phyloP scores from a whole-genome alignment of 2,888 invertebrate species.

The Amblyjoppa fuscipennis region DNA sequence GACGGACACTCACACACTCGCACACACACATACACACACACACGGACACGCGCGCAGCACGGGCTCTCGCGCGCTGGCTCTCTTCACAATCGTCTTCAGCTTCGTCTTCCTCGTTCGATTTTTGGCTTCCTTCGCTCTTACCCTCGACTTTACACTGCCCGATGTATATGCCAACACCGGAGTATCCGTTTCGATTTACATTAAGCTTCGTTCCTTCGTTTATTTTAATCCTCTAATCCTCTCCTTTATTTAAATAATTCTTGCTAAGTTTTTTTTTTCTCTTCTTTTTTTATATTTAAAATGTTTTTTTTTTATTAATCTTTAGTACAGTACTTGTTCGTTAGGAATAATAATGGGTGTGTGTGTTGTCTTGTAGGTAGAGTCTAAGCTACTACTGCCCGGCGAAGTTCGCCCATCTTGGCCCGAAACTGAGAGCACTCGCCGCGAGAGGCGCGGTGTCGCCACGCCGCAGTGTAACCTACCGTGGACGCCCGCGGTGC shows the following conservation, averaged over 20 bases:
- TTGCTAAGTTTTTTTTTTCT: slow-evolving; percentile 24
- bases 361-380: slow-evolving; percentile 83
- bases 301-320: slow-evolving; percentile 37
- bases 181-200: slow-evolving; percentile 17
- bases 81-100: slow-evolving; percentile 17
- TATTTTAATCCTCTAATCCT: not conserved
- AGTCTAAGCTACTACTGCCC: slow-evolving; percentile 85
- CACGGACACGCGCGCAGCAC: slow-evolving; percentile 22
- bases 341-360: slow-evolving; percentile 72
- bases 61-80: slow-evolving; percentile 9
- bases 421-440: slow-evolving; percentile 79
- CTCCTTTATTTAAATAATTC: slow-evolving; percentile 11
- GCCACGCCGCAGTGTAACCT: slow-evolving; percentile 46
- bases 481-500: slow-evolving; percentile 14
- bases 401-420: slow-evolving; percentile 84
- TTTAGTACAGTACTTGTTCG: slow-evolving; percentile 43
- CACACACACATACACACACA: slow-evolving; percentile 16
- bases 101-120: slow-evolving; percentile 15
- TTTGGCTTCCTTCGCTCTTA: slow-evolving; percentile 22
- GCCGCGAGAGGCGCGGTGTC: slow-evolving; percentile 77
- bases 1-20: not conserved
- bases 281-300: not conserved
- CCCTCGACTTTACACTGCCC: slow-evolving; percentile 27
- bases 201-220: slow-evolving; percentile 27
- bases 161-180: slow-evolving; percentile 7